Evolutionary conservation across 2,113 vertebrate species (phyloP), one percentile per base, ranked within the genome.

Genomic region (Piaya cayana): DNA sequence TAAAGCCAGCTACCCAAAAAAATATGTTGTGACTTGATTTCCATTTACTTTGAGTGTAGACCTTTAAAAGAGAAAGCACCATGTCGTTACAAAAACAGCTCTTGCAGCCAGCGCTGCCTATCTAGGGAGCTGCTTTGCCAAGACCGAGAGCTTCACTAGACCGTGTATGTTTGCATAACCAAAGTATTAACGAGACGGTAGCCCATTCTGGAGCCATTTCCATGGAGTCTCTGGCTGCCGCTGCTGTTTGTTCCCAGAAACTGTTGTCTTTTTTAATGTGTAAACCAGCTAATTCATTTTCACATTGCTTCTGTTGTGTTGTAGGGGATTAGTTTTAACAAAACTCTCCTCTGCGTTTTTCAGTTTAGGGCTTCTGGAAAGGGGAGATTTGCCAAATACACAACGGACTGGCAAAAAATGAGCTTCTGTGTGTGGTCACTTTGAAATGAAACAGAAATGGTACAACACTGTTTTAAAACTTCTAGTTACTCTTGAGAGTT

Each of bases 151-250:
- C 62, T 95, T 84, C 91, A 86, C 83, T 83, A 72, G 91, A 89
- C 89, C 60, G 4, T 82, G 77, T 50, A 43, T 88, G 91, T 93
- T 96, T 95, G 95, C 78, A 82, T 91, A 96, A 95, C 75, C 91
- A 27, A 82, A 89, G 70, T 64, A 95, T 79, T 86, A 96, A 89
- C 92, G 39, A 52, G 88, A 20, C 52, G 6, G 16, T 63, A 22
- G 75, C 88, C 92, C 65, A 16, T 88, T 90, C 82, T 86, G 90
- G 71, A 90, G 82, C 71, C 49, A 15, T 95, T 96, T 76, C 81
- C 65, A 27, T 65, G 64, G 75, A 49, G 62, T 81, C 74, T 87
- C 65, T 1, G 88, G 60, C 91, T 93, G 91, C 60, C 68, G 15
- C 82, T 47, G 80, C 91, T 86, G 53, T 68, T 96, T 91, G 84